Conservation (phyloP, 1,140 invertebrate genomes). For the Trichoplusia ni region DNA sequence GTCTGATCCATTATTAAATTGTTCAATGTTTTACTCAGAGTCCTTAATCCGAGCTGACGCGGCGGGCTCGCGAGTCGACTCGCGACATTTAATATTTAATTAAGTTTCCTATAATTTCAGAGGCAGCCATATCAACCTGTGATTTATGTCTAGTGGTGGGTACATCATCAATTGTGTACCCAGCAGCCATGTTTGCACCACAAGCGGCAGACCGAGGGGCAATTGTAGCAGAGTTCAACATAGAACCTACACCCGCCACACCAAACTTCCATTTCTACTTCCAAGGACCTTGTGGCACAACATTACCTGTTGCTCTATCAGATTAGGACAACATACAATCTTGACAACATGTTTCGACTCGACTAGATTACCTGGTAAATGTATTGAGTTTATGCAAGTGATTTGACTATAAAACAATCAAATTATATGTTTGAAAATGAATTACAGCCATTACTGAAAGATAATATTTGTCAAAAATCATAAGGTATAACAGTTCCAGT, state of each 20-base stretch:
- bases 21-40: not conserved
- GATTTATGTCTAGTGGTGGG: slow-evolving; percentile 93
- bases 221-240: slow-evolving; percentile 94
- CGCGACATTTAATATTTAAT: no score
- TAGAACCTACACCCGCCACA: slow-evolving; percentile 90
- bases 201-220: slow-evolving; percentile 88
- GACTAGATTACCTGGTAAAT: no score
- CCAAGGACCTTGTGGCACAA: slow-evolving; percentile 88
- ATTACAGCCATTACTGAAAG: not conserved
- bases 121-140: slow-evolving; percentile 86
- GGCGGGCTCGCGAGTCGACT: no score
- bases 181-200: slow-evolving; percentile 96
- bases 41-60: no score
- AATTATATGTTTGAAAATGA: no score
- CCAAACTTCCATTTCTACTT: slow-evolving; percentile 89
- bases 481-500: not conserved
- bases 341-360: no score
- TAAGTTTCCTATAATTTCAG: no score
- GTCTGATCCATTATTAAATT: not conserved
- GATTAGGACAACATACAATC: slow-evolving; percentile 34
- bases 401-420: no score
- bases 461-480: not conserved
- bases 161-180: slow-evolving; percentile 94
- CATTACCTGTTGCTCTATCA: slow-evolving; percentile 85
- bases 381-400: no score